Evolutionary conservation across 2,888 invertebrate genomes (phyloP).

Genomic region (Dione vanillae): DNA sequence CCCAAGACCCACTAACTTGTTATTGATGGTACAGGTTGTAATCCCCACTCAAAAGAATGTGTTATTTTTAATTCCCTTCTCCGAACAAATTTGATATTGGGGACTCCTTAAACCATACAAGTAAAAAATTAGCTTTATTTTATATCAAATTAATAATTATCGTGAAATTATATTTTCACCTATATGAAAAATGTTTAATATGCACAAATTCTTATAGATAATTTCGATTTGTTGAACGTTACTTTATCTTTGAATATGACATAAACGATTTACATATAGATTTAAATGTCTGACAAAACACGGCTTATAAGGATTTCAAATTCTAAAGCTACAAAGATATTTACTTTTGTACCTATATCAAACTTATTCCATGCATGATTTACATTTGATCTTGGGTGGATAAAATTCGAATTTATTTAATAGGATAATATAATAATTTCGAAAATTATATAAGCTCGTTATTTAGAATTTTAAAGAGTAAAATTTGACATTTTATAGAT

Average conservation of each 20-base stretch:
- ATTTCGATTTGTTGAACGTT: not conserved
- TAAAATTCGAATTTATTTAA: not conserved
- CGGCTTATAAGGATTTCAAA: conserved; percentile 15
- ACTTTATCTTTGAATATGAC: conserved; percentile 13
- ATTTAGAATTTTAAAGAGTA: not conserved
- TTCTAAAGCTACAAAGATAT: not conserved
- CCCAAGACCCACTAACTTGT: too few relatives aligned
- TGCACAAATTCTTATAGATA: not conserved
- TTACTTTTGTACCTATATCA: not conserved
- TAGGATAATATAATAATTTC: not conserved
- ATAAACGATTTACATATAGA: conserved; percentile 8
- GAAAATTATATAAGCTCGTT: not conserved
- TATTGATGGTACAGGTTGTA: too few relatives aligned
- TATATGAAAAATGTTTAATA: not conserved
- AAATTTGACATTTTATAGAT: not conserved
- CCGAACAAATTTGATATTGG: too few relatives aligned
- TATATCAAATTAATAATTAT: not conserved
- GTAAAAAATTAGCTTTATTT: not conserved
- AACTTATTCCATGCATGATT: not conserved
- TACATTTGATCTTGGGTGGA: not conserved
- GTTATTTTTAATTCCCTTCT: too few relatives aligned
- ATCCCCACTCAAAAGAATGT: too few relatives aligned
- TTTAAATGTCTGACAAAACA: conserved; percentile 20
- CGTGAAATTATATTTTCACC: too few relatives aligned
- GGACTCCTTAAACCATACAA: too few relatives aligned